Percentiles rank a stretch among this genome's conserved stretches.
phyloP scores from a whole-genome alignment of 2,888 invertebrate species.

The Tetramorium bicarinatum region DNA sequence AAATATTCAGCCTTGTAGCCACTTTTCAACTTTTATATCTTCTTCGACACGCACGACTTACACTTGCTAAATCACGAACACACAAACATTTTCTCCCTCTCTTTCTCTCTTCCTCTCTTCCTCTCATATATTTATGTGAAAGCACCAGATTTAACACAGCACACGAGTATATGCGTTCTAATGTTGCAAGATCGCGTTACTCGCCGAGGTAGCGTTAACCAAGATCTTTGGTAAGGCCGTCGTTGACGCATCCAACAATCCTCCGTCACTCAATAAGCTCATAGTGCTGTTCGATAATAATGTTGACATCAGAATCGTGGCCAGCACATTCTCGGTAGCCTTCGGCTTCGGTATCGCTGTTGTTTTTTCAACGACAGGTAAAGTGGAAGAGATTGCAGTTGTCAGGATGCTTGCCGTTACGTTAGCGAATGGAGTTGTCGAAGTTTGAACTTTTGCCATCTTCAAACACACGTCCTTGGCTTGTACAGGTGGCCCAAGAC shows the following conservation, averaged over 20 bases:
- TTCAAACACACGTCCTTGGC: constrained; percentile 82
- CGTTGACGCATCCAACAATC: constrained; percentile 73
- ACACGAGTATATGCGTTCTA: constrained; percentile 68
- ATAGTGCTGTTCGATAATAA: constrained; percentile 77
- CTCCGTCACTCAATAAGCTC: constrained; percentile 70
- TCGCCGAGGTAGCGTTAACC: constrained; percentile 78
- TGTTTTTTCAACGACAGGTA: constrained; percentile 76
- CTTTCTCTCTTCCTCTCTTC: not conserved
- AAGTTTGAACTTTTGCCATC: constrained; percentile 68
- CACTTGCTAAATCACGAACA: not conserved
- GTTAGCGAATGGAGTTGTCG: constrained; percentile 70
- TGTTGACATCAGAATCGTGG: constrained; percentile 71
- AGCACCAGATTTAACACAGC: constrained; percentile 74
- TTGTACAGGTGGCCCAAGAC: constrained; percentile 82
- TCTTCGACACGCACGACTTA: not conserved
- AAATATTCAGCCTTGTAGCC: constrained; percentile 29
- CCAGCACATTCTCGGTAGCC: constrained; percentile 75
- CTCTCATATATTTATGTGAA: constrained; percentile 25
- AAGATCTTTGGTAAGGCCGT: constrained; percentile 78
- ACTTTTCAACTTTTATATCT: constrained; percentile 5
- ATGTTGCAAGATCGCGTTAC: constrained; percentile 78
- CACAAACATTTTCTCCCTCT: not conserved
- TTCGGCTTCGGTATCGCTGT: constrained; percentile 75
- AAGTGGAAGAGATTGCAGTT: constrained; percentile 74
- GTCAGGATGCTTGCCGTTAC: constrained; percentile 76